Base-by-base conservation (phyloP, 2,113 vertebrate species). In the Bufo bufo region DNA sequence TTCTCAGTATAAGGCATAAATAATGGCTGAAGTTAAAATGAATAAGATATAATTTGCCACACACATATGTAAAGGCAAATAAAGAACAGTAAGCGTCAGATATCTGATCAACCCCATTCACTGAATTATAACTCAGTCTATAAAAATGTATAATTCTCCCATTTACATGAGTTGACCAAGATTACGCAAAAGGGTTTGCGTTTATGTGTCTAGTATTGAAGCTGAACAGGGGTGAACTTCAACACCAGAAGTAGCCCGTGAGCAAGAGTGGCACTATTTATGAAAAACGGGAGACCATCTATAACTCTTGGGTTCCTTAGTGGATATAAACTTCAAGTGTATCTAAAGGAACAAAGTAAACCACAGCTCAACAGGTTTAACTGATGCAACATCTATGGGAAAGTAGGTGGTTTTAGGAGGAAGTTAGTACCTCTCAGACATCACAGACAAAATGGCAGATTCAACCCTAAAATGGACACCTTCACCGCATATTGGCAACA, bases 1-100 rank as follows among this genome's bases (percentile, higher is more conserved):
- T 80, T 81, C 79, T 61, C 79, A 81, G 79, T 61, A 81, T 61
- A 81, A 61, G 33, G 56, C 56, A 75, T 75, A 75, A 75, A 75
- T 75, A 75, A 50, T 16, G 19, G 72, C 20, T 75, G 19, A 4
- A 17, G 43, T 16, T 16, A 72, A 19, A 13, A 13, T 14, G 17
- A 45, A 72, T 20, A 75, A 75, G 49, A 50, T 75, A 16, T 20
- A 13, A 49, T 74, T 17, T 74, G 71, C 45, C 45, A 49, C 17
- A 0, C 13, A 75, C 6, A 75, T 49, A 50, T 50, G 16, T 74
- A 47, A 47, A 20, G 16, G 72, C 45, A 75, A 50, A 50, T 20
- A 10, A 4, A 75, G n/a, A 75, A 75, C 17, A 11, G 8, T 3
- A 7, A 74, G 14, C 4, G 3, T 19, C 16, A 74, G 71, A 49